phyloP scores from a whole-genome alignment of 2,113 vertebrate genomes.

The Pongo pygmaeus region DNA sequence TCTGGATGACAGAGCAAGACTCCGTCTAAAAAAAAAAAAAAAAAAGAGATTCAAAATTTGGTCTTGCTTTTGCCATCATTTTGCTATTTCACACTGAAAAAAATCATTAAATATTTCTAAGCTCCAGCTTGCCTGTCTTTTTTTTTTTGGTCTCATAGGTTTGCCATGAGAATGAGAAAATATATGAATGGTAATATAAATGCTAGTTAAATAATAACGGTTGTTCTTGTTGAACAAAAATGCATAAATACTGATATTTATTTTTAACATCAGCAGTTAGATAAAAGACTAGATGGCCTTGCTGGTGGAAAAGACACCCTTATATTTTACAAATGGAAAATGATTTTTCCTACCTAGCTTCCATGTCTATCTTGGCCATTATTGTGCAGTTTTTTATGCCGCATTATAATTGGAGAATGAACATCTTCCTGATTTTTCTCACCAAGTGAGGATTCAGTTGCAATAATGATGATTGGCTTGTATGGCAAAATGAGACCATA shows the following conservation, averaged over 20 bases:
- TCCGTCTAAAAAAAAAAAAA: too few relatives aligned
- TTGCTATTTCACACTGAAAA: not conserved
- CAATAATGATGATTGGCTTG: not conserved
- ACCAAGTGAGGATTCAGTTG: slow-evolving; percentile 1
- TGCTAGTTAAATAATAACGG: not conserved
- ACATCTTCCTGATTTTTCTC: slow-evolving; percentile 2
- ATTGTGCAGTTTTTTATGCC: not conserved
- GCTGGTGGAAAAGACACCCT: not conserved
- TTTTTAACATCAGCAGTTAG: slow-evolving; percentile 4
- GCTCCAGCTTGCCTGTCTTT: not conserved
- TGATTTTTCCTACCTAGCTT: not conserved
- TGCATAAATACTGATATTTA: not conserved
- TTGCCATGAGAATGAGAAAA: not conserved
- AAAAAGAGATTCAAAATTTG: not conserved
- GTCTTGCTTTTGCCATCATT: not conserved
- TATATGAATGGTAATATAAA: not conserved
- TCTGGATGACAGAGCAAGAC: too few relatives aligned
- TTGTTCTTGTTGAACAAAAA: slow-evolving; percentile 27
- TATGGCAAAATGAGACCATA: not conserved
- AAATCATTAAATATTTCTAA: slow-evolving; percentile 10
- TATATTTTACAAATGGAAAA: not conserved
- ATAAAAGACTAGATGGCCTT: not conserved
- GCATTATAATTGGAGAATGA: not conserved
- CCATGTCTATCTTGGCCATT: not conserved
- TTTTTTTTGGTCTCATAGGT: not conserved